These are phyloP conservation scores for Anniella stebbinsi DNA, from an alignment of 2,797 vertebrate genomes.

Conservation along the genomic window DNA sequence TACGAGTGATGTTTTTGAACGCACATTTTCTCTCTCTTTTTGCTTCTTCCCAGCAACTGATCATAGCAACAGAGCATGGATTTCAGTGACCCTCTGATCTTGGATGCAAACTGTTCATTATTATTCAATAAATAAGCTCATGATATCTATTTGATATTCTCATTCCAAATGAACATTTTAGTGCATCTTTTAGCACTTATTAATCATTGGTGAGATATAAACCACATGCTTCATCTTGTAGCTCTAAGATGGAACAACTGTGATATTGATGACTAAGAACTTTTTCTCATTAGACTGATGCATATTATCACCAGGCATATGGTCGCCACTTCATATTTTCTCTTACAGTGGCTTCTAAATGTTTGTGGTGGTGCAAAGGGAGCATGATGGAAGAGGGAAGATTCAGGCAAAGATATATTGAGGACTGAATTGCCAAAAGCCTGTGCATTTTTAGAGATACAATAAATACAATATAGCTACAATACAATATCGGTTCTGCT, in stretches of 20 bases:
- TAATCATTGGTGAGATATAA: constrained; percentile 50
- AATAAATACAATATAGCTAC: no score
- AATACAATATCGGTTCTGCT: background rate
- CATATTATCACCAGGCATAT: background rate
- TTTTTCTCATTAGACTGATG: background rate
- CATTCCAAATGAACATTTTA: constrained; percentile 43
- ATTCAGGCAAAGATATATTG: background rate
- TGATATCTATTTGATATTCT: constrained; percentile 34
- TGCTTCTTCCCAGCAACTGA: background rate
- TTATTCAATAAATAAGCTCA: constrained; percentile 15
- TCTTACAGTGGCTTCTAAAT: background rate
- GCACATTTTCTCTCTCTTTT: background rate
- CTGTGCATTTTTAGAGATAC: no score
- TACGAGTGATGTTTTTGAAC: background rate
- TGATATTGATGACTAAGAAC: constrained; percentile 41
- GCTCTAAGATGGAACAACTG: constrained; percentile 29
- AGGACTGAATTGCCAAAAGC: background rate
- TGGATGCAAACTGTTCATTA: constrained; percentile 45
- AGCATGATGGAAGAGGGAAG: background rate
- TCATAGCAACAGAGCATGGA: background rate
- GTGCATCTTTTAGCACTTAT: constrained; percentile 42
- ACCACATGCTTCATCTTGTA: background rate
- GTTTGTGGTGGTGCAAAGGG: background rate
- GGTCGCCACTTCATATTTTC: background rate
- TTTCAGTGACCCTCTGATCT: constrained; percentile 33